Evolutionary conservation across 1,140 invertebrate genomes (phyloP).

Genomic region (Archegozetes longisetosus): DNA sequence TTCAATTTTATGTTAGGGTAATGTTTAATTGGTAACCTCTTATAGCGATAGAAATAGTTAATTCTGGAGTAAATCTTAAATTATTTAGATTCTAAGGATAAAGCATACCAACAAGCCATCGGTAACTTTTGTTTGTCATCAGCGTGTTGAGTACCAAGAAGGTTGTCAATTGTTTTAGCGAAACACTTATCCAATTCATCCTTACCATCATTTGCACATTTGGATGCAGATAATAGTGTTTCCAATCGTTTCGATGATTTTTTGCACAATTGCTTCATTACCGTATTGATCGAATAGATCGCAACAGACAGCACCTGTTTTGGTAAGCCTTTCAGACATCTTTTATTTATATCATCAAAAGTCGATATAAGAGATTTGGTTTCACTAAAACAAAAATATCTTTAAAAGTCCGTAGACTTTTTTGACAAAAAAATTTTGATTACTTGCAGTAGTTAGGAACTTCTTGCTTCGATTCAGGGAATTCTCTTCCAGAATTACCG

Average conservation of each 20-base stretch:
- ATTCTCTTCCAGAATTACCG: background rate
- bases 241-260: slow-evolving; percentile 2
- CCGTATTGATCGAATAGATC: slow-evolving; percentile 1
- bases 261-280: background rate
- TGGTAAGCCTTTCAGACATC: background rate
- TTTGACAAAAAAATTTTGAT: background rate
- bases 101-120: background rate
- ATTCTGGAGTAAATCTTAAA: too few relatives aligned
- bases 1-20: too few relatives aligned
- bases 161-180: background rate
- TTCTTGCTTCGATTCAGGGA: background rate
- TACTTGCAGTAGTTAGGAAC: slow-evolving; percentile 2
- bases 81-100: too few relatives aligned
- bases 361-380: background rate
- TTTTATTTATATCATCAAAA: background rate
- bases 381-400: background rate
- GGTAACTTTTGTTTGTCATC: background rate
- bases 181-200: background rate
- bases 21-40: too few relatives aligned
- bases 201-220: background rate
- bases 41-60: too few relatives aligned
- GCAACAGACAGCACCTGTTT: background rate
- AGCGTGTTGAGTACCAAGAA: background rate
- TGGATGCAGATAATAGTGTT: background rate
- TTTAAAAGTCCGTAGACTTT: background rate